Evolutionary conservation across 2,113 vertebrate genomes (phyloP), one percentile per base, ranked within the genome.

Genomic region (Psephotus haematonotus): DNA sequence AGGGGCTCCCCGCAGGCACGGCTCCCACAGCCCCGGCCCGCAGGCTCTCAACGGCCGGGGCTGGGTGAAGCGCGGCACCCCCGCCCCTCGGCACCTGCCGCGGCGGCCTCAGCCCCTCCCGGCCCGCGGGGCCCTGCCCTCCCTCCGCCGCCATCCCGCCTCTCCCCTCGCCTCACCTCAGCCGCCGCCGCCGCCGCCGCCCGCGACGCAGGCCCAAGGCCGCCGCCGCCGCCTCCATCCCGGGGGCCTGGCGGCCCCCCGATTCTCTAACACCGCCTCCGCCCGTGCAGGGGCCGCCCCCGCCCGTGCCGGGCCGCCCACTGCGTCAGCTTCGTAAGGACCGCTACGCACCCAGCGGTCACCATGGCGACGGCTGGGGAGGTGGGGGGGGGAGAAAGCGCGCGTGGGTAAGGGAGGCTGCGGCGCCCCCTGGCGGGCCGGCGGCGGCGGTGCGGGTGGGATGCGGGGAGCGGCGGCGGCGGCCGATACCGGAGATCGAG

Each of bases 241-340:
- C 95, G 97, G 97, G 96, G 96, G 93, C 95, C 94, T 90, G 69
- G 93, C 77, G 93, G 96, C 96, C 97, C 96, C 97, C 97, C 97
- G 90, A 95, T 97, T 97, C 97, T 96, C 96, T 84, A 96, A 96
- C 90, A 68, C 97, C 96, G 97, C 97, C 97, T 98, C 97, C 97
- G 97, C 97, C 97, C 97, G 94, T 91, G 92, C 96, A 95, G 90
- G 96, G 92, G 93, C 97, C 97, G 93, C 98, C 97, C 97, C 98
- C 97, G 96, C 98, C 98, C 90, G 96, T 46, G 43, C 95, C 95
- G 96, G 95, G 97, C 95, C 96, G 97, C 97, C 97, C 98, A 97
- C 98, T 97, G 97, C 98, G 98, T 97, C 97, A 98, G 97, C 97
- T 97, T 95, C 98, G 98, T 97, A 98, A 98, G 95, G 94, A 91